phyloP scores from a whole-genome alignment of 2,797 vertebrate species.

The Oophaga sylvatica region DNA sequence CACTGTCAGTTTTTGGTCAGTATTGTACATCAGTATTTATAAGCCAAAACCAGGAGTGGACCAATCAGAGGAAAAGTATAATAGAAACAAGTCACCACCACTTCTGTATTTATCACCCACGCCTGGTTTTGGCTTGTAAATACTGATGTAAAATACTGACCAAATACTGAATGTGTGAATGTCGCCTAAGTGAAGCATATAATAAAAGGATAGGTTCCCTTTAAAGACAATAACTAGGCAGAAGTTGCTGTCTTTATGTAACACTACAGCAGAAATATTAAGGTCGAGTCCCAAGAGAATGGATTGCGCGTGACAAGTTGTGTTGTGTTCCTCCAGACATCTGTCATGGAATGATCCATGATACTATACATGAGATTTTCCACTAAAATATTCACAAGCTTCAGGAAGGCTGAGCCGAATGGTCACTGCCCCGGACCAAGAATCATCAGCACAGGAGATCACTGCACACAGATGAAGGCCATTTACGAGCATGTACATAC shows the following conservation, averaged over 20 bases:
- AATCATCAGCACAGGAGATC: neutral
- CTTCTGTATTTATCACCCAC: too few relatives aligned
- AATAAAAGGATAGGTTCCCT: neutral
- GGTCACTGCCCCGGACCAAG: neutral
- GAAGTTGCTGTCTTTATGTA: neutral
- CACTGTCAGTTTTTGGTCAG: too few relatives aligned
- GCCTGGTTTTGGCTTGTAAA: too few relatives aligned
- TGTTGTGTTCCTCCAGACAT: constrained; percentile 21
- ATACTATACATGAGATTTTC: constrained; percentile 1
- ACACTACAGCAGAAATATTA: constrained; percentile 5
- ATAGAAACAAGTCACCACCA: too few relatives aligned
- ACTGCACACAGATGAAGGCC: neutral
- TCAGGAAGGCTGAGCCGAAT: neutral
- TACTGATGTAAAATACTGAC: too few relatives aligned
- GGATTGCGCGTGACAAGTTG: constrained; percentile 3
- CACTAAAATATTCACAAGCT: constrained; percentile 24
- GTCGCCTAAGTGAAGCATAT: neutral
- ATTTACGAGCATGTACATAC: neutral
- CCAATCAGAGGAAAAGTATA: too few relatives aligned
- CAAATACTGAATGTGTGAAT: too few relatives aligned
- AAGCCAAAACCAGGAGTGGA: too few relatives aligned
- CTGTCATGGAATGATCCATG: constrained; percentile 22
- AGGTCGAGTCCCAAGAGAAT: constrained; percentile 30
- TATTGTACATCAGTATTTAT: too few relatives aligned
- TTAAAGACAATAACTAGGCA: neutral